Evolutionary conservation across 2,113 vertebrate genomes (phyloP).

Genomic region (Caracal caracal): DNA sequence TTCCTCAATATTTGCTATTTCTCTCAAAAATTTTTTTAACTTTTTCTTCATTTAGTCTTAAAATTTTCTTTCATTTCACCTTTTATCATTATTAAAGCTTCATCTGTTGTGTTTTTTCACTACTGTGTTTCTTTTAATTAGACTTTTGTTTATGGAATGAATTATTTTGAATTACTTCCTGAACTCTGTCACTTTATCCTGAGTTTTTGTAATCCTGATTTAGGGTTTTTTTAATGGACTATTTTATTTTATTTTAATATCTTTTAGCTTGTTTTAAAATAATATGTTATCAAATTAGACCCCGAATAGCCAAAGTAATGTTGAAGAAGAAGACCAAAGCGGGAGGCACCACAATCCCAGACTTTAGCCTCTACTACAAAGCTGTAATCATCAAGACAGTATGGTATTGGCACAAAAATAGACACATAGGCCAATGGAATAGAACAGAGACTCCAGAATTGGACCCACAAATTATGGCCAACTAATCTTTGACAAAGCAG

Average conservation of each 20-base stretch:
- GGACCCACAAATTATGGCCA: too few species aligned
- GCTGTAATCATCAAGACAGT: too few species aligned
- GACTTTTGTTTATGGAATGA: not conserved
- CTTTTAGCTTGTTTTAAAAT: not conserved
- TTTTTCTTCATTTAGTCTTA: not conserved
- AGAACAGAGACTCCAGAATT: too few species aligned
- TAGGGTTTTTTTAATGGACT: not conserved
- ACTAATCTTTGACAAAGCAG: too few species aligned
- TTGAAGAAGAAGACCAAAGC: too few species aligned
- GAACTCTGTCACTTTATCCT: not conserved
- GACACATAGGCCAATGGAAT: too few species aligned
- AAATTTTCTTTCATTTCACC: not conserved
- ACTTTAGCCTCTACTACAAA: too few species aligned
- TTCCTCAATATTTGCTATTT: not conserved
- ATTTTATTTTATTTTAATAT: not conserved
- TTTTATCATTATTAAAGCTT: not conserved
- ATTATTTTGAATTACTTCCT: not conserved
- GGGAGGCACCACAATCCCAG: too few species aligned
- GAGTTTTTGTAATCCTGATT: not conserved
- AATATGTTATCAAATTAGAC: not conserved
- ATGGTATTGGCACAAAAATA: too few species aligned
- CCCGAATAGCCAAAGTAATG: too few species aligned
- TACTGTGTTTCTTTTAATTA: not conserved
- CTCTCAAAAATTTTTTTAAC: not conserved
- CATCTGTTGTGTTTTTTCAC: not conserved